Evolutionary conservation across 2,888 invertebrate genomes (phyloP), one percentile per base, ranked within the genome.

Genomic region (Lasioglossum vierecki): DNA sequence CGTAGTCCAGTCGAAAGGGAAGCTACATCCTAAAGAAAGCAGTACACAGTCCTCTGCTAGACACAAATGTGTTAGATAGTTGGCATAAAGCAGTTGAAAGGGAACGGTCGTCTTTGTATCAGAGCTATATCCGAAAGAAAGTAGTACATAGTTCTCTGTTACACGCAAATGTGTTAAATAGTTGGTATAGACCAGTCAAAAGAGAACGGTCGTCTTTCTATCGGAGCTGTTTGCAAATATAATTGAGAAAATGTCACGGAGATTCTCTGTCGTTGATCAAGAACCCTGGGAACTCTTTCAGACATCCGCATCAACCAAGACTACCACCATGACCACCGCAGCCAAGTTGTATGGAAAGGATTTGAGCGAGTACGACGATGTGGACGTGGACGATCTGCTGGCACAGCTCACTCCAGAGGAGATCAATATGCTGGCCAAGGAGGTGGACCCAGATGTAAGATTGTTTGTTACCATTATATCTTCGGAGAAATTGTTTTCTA

Each of bases 361-460:
- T 95, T 96, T 98, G 93, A 97, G 98, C 94, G 97, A 97, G 92
- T 98, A 98, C 95, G 99, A 99, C 95, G 98, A 99, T 95, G 97
- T 99, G 94, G 99, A 99, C 95, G 98, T 99, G 91, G 99, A 99
- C 95, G 98, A 98, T 92, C 96, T 99, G 86, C 96, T 99, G 93
- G 96, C 98, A 81, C 99, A 99, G 95, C 96, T 99, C 89, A 98
- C 99, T 84, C 97, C 98, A 76, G 99, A 99, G 95, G 99, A 99
- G 96, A 97, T 99, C 91, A 99, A 98, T 94, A 98, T 99, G 95
- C 96, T 99, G 93, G 99, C 99, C 93, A 99, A 99, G 96, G 99
- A 99, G 96, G 99, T 99, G 92, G 99, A 99, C 96, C 99, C 99
- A 90, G 99, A 99, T 96, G 99, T 99, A 96, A 98, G 98, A 41